Percentiles rank a stretch among this genome's conserved stretches.
Conservation (phyloP, 2,113 vertebrate genomes). For the Himantopus leucocephalus region DNA sequence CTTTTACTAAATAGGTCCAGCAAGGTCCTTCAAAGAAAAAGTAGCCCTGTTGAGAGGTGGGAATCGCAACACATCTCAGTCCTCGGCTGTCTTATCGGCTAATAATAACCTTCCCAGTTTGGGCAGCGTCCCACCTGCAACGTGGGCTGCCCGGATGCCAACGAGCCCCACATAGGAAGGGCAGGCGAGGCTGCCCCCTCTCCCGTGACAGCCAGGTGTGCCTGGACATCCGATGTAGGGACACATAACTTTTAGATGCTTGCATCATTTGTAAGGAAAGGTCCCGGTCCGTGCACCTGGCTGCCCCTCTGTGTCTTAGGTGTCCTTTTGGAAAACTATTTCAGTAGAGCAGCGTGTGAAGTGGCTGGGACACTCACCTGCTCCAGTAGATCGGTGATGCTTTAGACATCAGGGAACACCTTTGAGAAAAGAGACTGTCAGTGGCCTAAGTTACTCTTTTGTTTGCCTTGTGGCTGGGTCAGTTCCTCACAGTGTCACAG, state of each 20-base stretch:
- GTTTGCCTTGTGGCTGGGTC: neutral
- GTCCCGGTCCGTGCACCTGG: neutral
- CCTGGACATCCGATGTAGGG: neutral
- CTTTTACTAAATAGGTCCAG: neutral
- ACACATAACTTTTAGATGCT: neutral
- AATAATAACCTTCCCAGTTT: neutral
- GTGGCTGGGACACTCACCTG: neutral
- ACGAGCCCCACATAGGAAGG: rapidly evolving
- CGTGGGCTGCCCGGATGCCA: rapidly evolving
- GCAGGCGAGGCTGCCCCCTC: neutral
- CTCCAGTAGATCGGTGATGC: neutral
- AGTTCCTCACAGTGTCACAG: neutral
- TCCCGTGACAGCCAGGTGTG: neutral
- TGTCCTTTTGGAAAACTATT: neutral
- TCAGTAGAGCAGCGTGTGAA: neutral
- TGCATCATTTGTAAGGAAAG: neutral
- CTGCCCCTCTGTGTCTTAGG: neutral
- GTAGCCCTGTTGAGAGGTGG: neutral
- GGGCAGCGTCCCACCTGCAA: neutral
- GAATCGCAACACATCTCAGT: neutral
- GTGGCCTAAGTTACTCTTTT: neutral
- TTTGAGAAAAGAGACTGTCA: neutral
- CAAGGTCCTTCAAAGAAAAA: neutral
- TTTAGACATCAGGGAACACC: neutral
- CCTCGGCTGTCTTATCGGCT: neutral